Base-by-base conservation (phyloP, 2,888 invertebrate species). In the Tigriopus californicus region DNA sequence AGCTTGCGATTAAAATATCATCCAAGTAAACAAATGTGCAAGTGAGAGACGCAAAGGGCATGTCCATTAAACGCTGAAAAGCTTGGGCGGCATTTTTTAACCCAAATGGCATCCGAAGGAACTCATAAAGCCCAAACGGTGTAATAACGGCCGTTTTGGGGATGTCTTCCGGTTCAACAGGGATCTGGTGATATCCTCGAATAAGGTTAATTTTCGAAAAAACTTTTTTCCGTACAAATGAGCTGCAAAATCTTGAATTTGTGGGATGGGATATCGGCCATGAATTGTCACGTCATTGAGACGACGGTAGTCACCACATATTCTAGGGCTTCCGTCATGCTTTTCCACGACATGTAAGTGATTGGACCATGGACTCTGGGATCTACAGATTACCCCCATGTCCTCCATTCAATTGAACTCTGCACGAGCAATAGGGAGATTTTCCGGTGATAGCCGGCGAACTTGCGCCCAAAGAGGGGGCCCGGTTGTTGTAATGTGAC, bases 251-350 rank as follows among this genome's bases (percentile, higher is more conserved):
- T 72, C 71, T 20, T 65, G 68, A 2, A 72, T 69, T 15, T 66
- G 63, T 2, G 70, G 68, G 61, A 69, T 61, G 0, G 70, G 68
- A 73, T 72, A 60, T 69, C 66, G 49, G 61, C 70, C 70, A 0
- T 64, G 68, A 10, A 64, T 63, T 0, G 69, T 69, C 15, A 62
- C 61, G 0, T 66, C 60, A 61, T 71, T 73, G 0, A 71, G 62
- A 0, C 25, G 18, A 0, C 71, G 61, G 60, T 71, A 73, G 62
- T 66, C 70, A 4, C 71, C 71, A 59, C 71, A 73, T 65, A 65
- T 67, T 62, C 68, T 67, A 8, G 33, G 33, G 8, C 33, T 33
- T 3, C 33, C 33, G 8, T 33, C 33, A 33, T 3, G 33, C 8
- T 33, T 33, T 8, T 33, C 33, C 33, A 33, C 33, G 4, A 33